A percentile compares a stretch with the other conserved stretches of the same genome.
Evolutionary conservation across 2,113 vertebrate species (phyloP).

Genomic region (Clarias magur): DNA sequence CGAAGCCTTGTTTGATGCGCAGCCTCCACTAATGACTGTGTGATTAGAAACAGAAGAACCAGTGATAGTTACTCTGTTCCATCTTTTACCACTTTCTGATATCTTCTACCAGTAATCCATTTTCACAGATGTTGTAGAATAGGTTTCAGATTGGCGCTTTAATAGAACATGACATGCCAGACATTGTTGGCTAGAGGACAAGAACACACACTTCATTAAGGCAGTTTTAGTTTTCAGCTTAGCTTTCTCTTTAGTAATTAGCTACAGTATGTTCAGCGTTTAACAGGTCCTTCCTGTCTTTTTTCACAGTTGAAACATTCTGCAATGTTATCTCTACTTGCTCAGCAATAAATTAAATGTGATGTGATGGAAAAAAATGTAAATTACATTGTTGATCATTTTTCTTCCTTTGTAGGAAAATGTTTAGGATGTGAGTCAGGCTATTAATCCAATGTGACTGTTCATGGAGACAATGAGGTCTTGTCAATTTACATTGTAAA

Average conservation of each 20-base stretch:
- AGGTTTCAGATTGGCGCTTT: constrained; percentile 19
- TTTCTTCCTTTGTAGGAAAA: background rate
- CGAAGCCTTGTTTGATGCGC: background rate
- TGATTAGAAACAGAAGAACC: background rate
- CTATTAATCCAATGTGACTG: background rate
- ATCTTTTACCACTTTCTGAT: background rate
- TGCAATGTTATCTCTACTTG: background rate
- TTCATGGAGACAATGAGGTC: background rate
- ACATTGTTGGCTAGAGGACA: constrained; percentile 39
- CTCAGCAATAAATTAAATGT: background rate
- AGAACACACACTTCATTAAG: constrained; percentile 32
- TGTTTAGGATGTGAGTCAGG: background rate
- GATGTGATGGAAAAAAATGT: background rate
- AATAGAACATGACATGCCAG: constrained; percentile 39
- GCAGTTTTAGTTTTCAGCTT: constrained; percentile 7
- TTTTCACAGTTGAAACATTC: background rate
- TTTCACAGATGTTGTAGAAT: constrained; percentile 6
- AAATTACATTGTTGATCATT: background rate
- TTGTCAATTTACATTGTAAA: background rate
- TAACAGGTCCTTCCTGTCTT: background rate
- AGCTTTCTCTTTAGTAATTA: constrained; percentile 13
- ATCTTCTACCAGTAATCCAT: background rate
- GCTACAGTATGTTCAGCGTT: background rate
- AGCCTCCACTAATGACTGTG: background rate
- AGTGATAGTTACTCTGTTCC: background rate